phyloP scores from a whole-genome alignment of 2,113 vertebrate species.

The Rattus norvegicus region GRCr8 NC_086021.1:109605501-109606000 shows the following conservation, averaged over 20 bases:
- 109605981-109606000: not conserved
- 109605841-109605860: not conserved
- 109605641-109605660: conserved; percentile 44
- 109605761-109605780: conserved; percentile 28
- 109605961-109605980: conserved; percentile 34
- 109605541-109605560: not conserved
- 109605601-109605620: not conserved
- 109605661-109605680: conserved; percentile 64
- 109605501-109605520: not conserved
- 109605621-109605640: conserved; percentile 17
- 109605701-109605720: conserved; percentile 53
- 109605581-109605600: not conserved
- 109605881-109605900: not conserved
- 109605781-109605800: conserved; percentile 33
- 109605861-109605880: not conserved
- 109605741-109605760: not conserved
- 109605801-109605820: conserved; percentile 29
- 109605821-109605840: not conserved
- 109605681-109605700: conserved; percentile 63
- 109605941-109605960: not conserved
- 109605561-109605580: conserved; percentile 29
- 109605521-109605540: not conserved
- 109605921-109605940: not conserved
- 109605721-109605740: not conserved
- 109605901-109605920: not conserved